Evolutionary conservation across 2,888 invertebrate genomes (phyloP), one percentile per base, ranked within the genome.

Genomic region (Augochlorella aurata): DNA sequence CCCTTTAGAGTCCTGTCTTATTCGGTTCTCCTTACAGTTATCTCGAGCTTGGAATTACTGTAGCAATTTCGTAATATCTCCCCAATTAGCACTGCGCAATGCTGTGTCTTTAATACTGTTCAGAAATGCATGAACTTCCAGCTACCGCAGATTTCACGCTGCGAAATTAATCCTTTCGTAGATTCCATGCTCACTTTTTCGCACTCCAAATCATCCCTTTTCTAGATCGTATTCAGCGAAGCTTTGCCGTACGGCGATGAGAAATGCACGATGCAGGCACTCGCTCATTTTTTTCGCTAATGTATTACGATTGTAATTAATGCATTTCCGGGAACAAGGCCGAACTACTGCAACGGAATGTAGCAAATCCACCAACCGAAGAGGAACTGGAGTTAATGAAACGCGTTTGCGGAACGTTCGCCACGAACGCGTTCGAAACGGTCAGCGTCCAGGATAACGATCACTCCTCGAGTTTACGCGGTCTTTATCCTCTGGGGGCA

Each of bases 361-460:
- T 94, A 50, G 93, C 92, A 82, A 94, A 95, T 78, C 93, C 94
- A 47, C 94, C 96, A 85, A 93, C 94, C 9, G 90, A 94, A 74
- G 94, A 95, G n/a, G 96, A 96, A 65, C 94, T 95, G 90, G 89
- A 94, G 58, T 94, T 95, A 74, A 95, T 97, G 95, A 93, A 92
- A n/a, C 92, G 94, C 63, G 95, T 95, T 0, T 96, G 96, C 88
- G 94, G 94, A 74, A 94, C 95, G 24, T 94, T 96, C 90, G 96
- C 96, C 89, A 95, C 96, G 3, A 96, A 96, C 91, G 96, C 96
- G 54, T 96, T 95, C 91, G 96, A 96, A 94, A 95, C 94, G 85
- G 94, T 94, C 74, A 94, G 93, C 77, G 91, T 92, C 24, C 94
- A 92, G 84, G 94, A 93, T 81, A 94, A 93, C 85, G 80, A 82